Base-by-base conservation (phyloP, 1,140 invertebrate species). In the Saccostrea glomerata region DNA sequence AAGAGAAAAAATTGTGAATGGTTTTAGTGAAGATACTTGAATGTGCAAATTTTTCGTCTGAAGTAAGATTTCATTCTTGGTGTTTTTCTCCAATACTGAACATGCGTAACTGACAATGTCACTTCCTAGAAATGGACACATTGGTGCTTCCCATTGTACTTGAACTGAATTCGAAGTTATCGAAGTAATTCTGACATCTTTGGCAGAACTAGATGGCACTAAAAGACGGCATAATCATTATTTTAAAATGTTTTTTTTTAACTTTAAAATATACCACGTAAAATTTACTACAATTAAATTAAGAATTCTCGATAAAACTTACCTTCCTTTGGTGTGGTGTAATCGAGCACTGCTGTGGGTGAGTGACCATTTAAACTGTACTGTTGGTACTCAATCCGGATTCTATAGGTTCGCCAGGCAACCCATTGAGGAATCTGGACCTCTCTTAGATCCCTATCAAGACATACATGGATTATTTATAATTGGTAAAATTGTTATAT, bases 381-480 rank as follows among this genome's bases (percentile, higher is more conserved):
- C 70, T 77, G 25, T 15, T 77, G 30, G 15, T 77, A 77, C 70
- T 77, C 70, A 36, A 77, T 77, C 25, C 70, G 70, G 30, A 77
- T 77, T 25, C 15, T 40, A 17, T 77, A 77, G 0, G 15, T 77
- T 25, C 70, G 25, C 70, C 70, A 77, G 70, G 13, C 25, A 30
- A 0, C 25, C 70, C 70, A 13, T 0, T 17, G 25, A 36, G 23
- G 7, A 15, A 77, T 15, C 70, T 30, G 30, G 70, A 77, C 15
- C 15, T 77, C 11, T 36, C 70, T 30, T 30, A 30, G 5, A 15
- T 40, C 23, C 25, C 70, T 77, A 25, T 77, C 23, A 63, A 63
- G 0, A 63, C 17, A 63, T 36, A 20, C 58, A 60, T 17, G 3
- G 58, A 15, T 60, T 3, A 60, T 60, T 60, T 17, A 13, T 12